A percentile compares a stretch with the other conserved stretches of the same genome.
phyloP scores from a whole-genome alignment of 2,797 vertebrate genomes.

The Melanotaenia maccullochi region DNA sequence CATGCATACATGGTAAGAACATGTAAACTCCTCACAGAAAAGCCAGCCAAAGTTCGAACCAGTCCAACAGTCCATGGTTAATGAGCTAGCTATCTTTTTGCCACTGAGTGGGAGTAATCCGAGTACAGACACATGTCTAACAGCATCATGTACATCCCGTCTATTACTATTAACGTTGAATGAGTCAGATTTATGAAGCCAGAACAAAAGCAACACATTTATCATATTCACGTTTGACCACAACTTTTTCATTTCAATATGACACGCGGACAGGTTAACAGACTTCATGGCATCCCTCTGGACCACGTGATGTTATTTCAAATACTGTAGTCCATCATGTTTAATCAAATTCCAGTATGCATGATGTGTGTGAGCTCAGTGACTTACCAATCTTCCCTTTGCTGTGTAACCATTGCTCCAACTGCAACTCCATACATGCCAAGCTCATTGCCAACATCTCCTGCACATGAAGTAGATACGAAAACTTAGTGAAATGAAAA shows the following conservation, averaged over 20 bases:
- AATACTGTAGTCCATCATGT: not conserved
- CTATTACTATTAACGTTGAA: too few species aligned
- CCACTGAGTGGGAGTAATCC: too few species aligned
- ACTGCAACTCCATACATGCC: slow-evolving; percentile 94
- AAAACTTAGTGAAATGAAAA: not conserved
- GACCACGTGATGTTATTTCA: not conserved
- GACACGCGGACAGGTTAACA: not conserved
- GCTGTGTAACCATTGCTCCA: slow-evolving; percentile 93
- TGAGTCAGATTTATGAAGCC: not conserved
- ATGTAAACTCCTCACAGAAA: too few species aligned
- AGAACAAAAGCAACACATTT: slow-evolving; percentile 4
- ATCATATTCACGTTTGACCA: not conserved
- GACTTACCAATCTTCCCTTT: slow-evolving; percentile 90
- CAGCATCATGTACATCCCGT: too few species aligned
- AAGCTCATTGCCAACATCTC: slow-evolving; percentile 96
- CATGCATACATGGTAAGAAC: too few species aligned
- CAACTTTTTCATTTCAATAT: not conserved
- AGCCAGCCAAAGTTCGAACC: too few species aligned
- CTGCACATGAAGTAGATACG: slow-evolving; percentile 70
- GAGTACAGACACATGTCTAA: too few species aligned
- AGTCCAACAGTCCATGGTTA: too few species aligned
- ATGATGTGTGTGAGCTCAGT: not conserved
- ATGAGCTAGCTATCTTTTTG: too few species aligned
- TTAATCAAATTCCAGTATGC: not conserved
- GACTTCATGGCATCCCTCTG: not conserved